Conservation (phyloP, 2,797 vertebrate genomes). For the Ctenochaetus hawaiiensis region DNA sequence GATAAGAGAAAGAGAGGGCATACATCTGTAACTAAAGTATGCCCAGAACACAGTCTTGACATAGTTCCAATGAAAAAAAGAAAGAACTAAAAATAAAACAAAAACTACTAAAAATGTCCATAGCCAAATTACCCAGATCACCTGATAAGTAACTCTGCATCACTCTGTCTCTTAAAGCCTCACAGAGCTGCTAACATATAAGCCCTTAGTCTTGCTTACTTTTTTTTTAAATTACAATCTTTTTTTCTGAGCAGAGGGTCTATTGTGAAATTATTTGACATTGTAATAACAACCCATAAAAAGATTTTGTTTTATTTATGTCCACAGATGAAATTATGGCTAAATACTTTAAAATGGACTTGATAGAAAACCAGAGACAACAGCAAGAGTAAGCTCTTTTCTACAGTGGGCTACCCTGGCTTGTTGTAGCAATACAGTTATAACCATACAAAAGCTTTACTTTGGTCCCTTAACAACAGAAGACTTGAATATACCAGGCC, state of each 20-base stretch:
- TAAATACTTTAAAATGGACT: background rate
- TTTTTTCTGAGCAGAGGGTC: background rate
- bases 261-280: background rate
- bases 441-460: slow-evolving; percentile 31
- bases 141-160: no score
- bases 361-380: background rate
- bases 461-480: slow-evolving; percentile 9
- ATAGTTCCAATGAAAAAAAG: no score
- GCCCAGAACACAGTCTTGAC: no score
- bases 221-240: background rate
- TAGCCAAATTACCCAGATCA: no score
- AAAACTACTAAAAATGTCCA: no score
- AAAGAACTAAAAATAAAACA: no score
- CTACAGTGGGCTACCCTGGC: background rate
- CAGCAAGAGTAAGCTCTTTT: background rate
- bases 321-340: background rate
- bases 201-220: background rate
- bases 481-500: slow-evolving; percentile 10
- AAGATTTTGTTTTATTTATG: background rate
- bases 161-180: no score
- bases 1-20: background rate
- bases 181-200: background rate
- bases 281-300: background rate
- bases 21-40: background rate
- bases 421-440: background rate